These are phyloP conservation scores for Eupristina koningsbergeri DNA, from an alignment of 1,140 invertebrate species.

Conservation along the genomic window DNA sequence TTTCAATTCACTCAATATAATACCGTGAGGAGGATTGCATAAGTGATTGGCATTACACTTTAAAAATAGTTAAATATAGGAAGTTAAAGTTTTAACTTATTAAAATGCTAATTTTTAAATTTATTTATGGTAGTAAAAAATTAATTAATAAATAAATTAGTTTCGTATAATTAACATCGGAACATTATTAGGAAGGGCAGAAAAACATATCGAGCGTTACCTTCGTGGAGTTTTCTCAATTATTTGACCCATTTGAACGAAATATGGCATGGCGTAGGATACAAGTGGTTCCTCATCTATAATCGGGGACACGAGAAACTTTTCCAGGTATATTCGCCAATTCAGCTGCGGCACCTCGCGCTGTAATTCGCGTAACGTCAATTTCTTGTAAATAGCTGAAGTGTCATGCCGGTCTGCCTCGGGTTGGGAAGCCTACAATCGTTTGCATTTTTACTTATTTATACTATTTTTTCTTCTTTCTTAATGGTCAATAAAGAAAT, in stretches of 20 bases:
- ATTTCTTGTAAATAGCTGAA: constrained; percentile 82
- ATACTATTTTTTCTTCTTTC: too few species aligned
- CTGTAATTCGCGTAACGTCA: constrained; percentile 79
- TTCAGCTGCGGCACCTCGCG: constrained; percentile 81
- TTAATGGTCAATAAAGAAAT: too few species aligned
- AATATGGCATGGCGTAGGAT: constrained; percentile 85
- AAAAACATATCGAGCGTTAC: constrained; percentile 69
- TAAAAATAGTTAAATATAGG: too few species aligned
- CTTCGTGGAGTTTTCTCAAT: constrained; percentile 79
- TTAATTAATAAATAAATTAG: too few species aligned
- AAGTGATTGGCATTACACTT: too few species aligned
- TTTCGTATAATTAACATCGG: too few species aligned
- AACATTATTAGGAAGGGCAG: too few species aligned
- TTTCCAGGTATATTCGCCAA: constrained; percentile 84
- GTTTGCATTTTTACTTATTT: background rate
- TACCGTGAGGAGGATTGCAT: too few species aligned
- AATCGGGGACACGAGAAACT: constrained; percentile 79
- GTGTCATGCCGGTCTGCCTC: constrained; percentile 89
- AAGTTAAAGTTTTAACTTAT: too few species aligned
- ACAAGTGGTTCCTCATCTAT: constrained; percentile 83
- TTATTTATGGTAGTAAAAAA: too few species aligned
- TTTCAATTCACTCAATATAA: too few species aligned
- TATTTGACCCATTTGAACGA: constrained; percentile 84
- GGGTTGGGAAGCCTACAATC: constrained; percentile 79
- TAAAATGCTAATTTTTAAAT: too few species aligned